Evolutionary conservation across 2,797 vertebrate genomes (phyloP).

Genomic region (Chiloscyllium punctatum): DNA sequence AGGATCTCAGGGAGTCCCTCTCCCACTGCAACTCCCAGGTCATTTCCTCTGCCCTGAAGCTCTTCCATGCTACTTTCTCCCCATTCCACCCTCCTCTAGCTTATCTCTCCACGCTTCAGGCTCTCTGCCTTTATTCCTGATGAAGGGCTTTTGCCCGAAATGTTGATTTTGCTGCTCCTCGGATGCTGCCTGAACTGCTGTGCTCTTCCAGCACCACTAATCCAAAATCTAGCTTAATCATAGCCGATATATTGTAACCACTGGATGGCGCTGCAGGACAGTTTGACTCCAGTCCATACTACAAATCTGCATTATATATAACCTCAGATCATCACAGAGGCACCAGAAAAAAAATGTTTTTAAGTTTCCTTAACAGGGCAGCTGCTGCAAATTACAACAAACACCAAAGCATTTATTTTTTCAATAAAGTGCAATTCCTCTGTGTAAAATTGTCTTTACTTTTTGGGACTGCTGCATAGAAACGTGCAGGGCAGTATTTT

Average conservation of each 20-base stretch:
- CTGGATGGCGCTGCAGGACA: neutral
- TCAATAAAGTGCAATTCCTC: neutral
- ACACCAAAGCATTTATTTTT: neutral
- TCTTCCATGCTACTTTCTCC: too few species aligned
- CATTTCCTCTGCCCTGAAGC: too few species aligned
- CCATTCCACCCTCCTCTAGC: too few species aligned
- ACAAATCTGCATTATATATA: neutral
- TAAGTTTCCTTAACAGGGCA: too few species aligned
- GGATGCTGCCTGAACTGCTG: too few species aligned
- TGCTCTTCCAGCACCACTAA: too few species aligned
- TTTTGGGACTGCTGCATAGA: neutral
- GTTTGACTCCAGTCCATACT: neutral
- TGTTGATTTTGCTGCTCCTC: too few species aligned
- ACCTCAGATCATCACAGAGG: neutral
- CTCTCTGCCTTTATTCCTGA: too few species aligned
- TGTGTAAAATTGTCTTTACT: neutral
- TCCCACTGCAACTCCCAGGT: too few species aligned
- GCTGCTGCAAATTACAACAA: neutral
- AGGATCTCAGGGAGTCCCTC: too few species aligned
- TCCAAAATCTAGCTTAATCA: neutral
- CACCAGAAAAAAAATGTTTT: neutral
- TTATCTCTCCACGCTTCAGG: too few species aligned
- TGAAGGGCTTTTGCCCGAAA: too few species aligned
- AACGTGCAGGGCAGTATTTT: neutral
- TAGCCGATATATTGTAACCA: neutral